Conservation (phyloP, 2,797 vertebrate species). For the Danio tinwini region DNA sequence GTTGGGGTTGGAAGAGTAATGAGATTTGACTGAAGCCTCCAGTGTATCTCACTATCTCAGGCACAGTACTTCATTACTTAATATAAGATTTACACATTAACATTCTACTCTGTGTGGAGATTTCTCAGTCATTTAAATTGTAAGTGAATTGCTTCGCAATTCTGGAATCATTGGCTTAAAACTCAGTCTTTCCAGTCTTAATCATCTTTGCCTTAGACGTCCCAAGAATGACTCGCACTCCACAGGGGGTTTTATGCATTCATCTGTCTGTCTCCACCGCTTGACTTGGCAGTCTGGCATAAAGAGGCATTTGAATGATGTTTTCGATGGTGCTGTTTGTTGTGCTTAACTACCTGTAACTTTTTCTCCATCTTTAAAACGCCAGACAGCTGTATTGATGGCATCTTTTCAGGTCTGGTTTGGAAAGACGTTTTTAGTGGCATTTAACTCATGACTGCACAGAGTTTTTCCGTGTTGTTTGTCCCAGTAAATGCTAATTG, state of each 20-base stretch:
- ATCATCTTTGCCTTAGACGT: neutral
- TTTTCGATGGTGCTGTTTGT: neutral
- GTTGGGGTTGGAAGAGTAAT: neutral
- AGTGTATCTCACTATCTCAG: neutral
- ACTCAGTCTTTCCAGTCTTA: neutral
- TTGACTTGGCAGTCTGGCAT: conserved; percentile 13
- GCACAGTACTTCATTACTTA: neutral
- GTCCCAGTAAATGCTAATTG: neutral
- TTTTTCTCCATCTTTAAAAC: neutral
- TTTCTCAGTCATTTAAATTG: neutral
- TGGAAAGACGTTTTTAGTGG: neutral
- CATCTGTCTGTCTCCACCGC: neutral
- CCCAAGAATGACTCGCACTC: neutral
- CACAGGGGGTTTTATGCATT: neutral
- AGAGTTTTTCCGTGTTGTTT: neutral
- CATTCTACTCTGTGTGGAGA: too few species aligned
- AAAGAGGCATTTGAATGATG: neutral
- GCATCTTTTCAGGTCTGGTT: neutral
- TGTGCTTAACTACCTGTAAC: conserved; percentile 2
- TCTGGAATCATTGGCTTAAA: neutral
- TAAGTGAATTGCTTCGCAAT: neutral
- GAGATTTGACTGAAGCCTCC: neutral
- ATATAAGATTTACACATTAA: neutral
- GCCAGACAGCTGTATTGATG: neutral
- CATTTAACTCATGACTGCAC: neutral